Base-by-base conservation (phyloP, 2,888 invertebrate genomes). In the Raillietiella orientalis region DNA sequence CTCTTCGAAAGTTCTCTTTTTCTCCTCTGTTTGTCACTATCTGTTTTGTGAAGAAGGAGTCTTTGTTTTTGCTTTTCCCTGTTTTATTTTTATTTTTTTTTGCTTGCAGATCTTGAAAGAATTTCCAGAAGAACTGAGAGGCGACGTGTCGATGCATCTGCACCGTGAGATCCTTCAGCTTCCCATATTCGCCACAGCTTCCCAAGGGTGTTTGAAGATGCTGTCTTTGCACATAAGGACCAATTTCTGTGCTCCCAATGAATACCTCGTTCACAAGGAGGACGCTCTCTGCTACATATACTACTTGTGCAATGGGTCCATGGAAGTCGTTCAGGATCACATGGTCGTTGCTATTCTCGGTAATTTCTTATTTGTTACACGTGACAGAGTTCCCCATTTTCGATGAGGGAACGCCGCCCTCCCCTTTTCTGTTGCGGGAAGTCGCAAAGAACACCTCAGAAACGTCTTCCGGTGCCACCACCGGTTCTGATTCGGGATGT, bases 291-390 rank as follows among this genome's bases (percentile, higher is more conserved):
- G 71, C 31, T 77, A 77, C 43, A 74, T 87, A 39, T 84, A 82
- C 50, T 82, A 84, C 47, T 64, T 87, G 34, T 84, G 79, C 52
- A 84, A 84, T 42, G 87, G 87, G 4, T 82, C 82, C 15, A 82
- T 87, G 82, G 87, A 87, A 50, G 82, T 87, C 23, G 70, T 87
- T 39, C 82, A 84, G 46, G 70, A 79, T 40, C 71, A 69, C 33
- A 84, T 84, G 77, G 87, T 87, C 27, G 84, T 87, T 12, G 87
- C 87, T 30, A 87, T 90, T 39, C 55, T 87, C 35, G 87, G 87
- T 84, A 50, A 59, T 61, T 48, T 26, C 25, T n/a, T n/a, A n/a
- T n/a, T n/a, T n/a, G n/a, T n/a, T n/a, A n/a, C n/a, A n/a, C n/a
- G n/a, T n/a, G n/a, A n/a, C n/a, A n/a, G n/a, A n/a, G n/a, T n/a